Evolutionary conservation across 2,797 vertebrate genomes (phyloP).

Genomic region (Myripristis murdjan): DNA sequence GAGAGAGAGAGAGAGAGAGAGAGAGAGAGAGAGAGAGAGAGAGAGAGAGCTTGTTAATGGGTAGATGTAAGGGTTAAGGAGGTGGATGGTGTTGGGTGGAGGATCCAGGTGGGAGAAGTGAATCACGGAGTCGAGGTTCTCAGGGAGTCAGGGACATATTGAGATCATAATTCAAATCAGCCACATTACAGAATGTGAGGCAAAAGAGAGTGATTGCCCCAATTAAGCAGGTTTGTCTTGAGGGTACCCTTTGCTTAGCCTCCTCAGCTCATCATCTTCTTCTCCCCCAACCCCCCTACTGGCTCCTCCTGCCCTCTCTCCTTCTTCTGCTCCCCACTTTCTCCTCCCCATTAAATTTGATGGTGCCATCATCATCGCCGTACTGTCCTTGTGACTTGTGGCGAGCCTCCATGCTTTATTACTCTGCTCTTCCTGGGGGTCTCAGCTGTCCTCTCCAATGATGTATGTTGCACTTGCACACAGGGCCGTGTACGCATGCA

Average conservation of each 20-base stretch:
- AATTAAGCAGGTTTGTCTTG: constrained; percentile 65
- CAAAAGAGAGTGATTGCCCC: constrained; percentile 57
- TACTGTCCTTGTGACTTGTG: constrained; percentile 64
- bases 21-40: constrained; percentile 1
- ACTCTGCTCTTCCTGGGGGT: constrained; percentile 54
- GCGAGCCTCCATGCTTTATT: constrained; percentile 53
- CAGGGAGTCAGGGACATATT: constrained; percentile 43
- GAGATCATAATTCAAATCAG: constrained; percentile 67
- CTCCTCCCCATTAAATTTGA: constrained; percentile 68
- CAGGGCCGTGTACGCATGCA: not conserved
- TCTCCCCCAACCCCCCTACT: constrained; percentile 1
- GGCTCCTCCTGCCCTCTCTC: constrained; percentile 7
- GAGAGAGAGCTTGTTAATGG: constrained; percentile 39
- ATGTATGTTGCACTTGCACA: constrained; percentile 41
- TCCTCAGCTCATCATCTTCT: constrained; percentile 14
- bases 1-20: not conserved
- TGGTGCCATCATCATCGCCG: constrained; percentile 61
- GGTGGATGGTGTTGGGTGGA: constrained; percentile 5
- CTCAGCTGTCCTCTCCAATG: constrained; percentile 19
- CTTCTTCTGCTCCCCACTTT: constrained; percentile 37
- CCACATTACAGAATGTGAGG: constrained; percentile 43
- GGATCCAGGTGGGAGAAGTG: constrained; percentile 17
- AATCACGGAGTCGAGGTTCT: constrained; percentile 43
- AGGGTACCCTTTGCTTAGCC: constrained; percentile 45
- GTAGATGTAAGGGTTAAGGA: constrained; percentile 38